Evolutionary conservation across 1,140 invertebrate species (phyloP).

Genomic region (Magallana ariakensis): DNA sequence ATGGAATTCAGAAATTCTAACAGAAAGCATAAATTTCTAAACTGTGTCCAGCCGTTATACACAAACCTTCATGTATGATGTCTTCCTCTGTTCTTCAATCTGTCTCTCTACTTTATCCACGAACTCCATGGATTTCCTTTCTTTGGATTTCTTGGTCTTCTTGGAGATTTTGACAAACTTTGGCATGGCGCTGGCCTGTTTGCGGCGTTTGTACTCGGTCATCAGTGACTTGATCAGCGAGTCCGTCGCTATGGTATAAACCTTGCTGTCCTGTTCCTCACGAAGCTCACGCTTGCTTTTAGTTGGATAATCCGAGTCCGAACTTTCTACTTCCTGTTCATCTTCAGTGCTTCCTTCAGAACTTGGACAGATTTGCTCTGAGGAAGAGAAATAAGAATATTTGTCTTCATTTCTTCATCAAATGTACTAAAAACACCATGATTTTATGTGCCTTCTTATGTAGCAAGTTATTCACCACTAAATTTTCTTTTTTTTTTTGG

Average conservation of each 20-base stretch:
- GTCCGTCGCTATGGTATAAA: constrained; percentile 81
- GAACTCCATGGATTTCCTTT: constrained; percentile 56
- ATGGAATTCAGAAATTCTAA: too few species aligned
- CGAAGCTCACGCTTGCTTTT: constrained; percentile 74
- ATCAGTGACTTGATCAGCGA: constrained; percentile 82
- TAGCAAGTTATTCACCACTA: too few species aligned
- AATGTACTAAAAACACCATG: too few species aligned
- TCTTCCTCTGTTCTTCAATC: constrained; percentile 83
- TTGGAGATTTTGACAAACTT: constrained; percentile 70
- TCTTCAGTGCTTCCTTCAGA: constrained; percentile 19
- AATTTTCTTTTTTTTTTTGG: too few species aligned
- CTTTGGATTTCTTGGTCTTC: constrained; percentile 57
- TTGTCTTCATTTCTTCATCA: too few species aligned
- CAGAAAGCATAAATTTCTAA: not conserved
- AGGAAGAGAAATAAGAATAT: not conserved
- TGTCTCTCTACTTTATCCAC: constrained; percentile 67
- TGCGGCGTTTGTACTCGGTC: constrained; percentile 84
- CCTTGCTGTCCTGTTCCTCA: constrained; percentile 76
- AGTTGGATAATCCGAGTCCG: not conserved
- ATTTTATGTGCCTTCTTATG: too few species aligned
- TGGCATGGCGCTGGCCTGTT: constrained; percentile 82
- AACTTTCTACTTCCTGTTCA: constrained; percentile 32
- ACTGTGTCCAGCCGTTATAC: not conserved
- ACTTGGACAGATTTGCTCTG: constrained; percentile 23
- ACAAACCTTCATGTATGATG: constrained; percentile 89